Evolutionary conservation across 2,113 vertebrate genomes (phyloP).

Genomic region (Capricornis sumatraensis): DNA sequence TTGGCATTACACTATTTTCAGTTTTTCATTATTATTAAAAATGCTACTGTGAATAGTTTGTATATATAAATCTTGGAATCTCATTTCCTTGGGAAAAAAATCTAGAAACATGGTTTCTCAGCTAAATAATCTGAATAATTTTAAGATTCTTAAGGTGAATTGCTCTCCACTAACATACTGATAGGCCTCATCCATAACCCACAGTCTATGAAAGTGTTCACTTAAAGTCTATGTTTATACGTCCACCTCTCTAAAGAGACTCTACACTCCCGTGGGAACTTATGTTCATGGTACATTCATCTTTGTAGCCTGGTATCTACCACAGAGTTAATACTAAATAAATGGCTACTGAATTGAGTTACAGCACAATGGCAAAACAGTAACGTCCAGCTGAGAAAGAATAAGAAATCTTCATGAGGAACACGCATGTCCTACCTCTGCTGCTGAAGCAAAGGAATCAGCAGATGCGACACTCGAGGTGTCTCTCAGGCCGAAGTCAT

Average conservation of each 20-base stretch:
- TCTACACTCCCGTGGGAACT: not conserved
- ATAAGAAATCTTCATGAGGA: not conserved
- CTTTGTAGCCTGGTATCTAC: not conserved
- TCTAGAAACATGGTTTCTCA: not conserved
- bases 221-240: not conserved
- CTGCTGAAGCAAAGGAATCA: constrained; percentile 93
- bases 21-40: constrained; percentile 28
- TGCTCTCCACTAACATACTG: not conserved
- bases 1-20: not conserved
- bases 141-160: not conserved
- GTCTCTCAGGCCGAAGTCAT: constrained; percentile 88
- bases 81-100: not conserved
- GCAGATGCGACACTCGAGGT: constrained; percentile 89
- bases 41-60: not conserved
- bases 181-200: not conserved
- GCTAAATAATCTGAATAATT: not conserved
- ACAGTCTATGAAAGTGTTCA: not conserved
- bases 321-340: not conserved
- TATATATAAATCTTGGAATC: not conserved
- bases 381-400: not conserved
- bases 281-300: not conserved
- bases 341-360: not conserved
- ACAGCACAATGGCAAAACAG: not conserved
- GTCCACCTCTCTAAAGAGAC: not conserved
- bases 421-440: constrained; percentile 85